phyloP scores from a whole-genome alignment of 2,113 vertebrate species.

The Rhynchomys soricoides region DNA sequence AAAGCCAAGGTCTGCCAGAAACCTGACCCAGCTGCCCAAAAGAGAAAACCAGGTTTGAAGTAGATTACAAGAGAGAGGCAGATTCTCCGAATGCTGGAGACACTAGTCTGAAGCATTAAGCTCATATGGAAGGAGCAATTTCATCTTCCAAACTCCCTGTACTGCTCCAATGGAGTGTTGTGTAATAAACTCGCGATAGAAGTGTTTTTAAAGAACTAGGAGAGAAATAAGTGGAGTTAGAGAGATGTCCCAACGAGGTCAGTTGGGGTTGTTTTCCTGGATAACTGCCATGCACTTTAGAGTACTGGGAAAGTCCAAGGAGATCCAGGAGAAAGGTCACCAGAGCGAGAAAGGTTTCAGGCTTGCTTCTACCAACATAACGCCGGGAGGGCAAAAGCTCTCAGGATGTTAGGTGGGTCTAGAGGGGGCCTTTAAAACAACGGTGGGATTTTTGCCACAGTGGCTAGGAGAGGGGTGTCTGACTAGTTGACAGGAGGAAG shows the following conservation, averaged over 20 bases:
- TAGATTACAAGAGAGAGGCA: background rate
- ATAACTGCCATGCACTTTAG: slow-evolving; percentile 42
- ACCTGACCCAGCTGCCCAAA: background rate
- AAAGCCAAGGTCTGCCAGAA: slow-evolving; percentile 6
- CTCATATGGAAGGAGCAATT: background rate
- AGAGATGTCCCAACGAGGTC: background rate
- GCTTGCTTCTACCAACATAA: too few species aligned
- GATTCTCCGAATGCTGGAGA: background rate
- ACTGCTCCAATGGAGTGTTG: background rate
- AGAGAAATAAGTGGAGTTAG: background rate
- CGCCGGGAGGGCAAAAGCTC: background rate
- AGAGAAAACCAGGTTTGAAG: slow-evolving; percentile 27
- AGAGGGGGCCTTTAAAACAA: background rate
- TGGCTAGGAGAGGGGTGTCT: background rate
- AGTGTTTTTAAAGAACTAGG: background rate
- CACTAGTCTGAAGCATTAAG: background rate
- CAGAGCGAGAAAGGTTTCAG: background rate
- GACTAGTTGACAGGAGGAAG: background rate
- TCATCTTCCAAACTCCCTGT: background rate
- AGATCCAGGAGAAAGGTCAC: slow-evolving; percentile 64
- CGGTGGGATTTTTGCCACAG: background rate
- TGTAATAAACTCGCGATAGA: background rate
- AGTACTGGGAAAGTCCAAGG: slow-evolving; percentile 41
- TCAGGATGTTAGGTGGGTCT: too few species aligned
- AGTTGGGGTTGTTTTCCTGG: slow-evolving; percentile 22